Conservation (phyloP, 2,888 invertebrate species). For the Blomia tropicalis region DNA sequence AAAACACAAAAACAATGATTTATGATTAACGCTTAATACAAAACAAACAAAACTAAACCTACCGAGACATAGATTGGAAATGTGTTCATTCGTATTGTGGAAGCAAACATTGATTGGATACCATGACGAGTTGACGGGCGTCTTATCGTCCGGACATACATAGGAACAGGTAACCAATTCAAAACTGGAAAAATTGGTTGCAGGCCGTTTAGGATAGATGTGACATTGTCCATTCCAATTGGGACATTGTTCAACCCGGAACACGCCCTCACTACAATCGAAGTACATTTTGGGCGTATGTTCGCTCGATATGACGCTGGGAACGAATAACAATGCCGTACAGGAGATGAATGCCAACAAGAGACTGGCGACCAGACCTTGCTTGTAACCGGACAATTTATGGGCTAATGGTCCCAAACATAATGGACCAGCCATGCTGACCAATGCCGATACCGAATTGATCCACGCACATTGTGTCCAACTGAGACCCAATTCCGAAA, state of each 20-base stretch:
- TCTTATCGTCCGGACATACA: conserved; percentile 21
- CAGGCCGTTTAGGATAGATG: conserved; percentile 21
- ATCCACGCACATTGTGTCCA: conserved; percentile 57
- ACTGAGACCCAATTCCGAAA: conserved; percentile 54
- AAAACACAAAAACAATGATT: neutral
- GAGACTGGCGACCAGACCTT: conserved; percentile 34
- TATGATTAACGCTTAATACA: too few relatives aligned
- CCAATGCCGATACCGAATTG: conserved; percentile 58
- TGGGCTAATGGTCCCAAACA: conserved; percentile 63
- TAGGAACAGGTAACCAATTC: conserved; percentile 28
- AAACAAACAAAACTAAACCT: too few relatives aligned
- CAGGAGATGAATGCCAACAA: conserved; percentile 34
- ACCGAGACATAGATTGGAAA: neutral
- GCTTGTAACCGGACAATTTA: conserved; percentile 43
- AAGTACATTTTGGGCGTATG: conserved; percentile 29
- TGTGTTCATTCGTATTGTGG: neutral
- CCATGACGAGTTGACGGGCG: conserved; percentile 10
- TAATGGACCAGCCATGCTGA: conserved; percentile 60
- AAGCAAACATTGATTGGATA: conserved; percentile 29
- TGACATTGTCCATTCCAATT: conserved; percentile 29
- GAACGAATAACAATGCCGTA: conserved; percentile 34
- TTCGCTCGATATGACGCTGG: conserved; percentile 29
- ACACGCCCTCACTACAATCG: conserved; percentile 29
- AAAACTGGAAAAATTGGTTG: conserved; percentile 26
- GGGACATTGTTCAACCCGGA: conserved; percentile 30